Percentiles rank a stretch among this genome's conserved stretches.
Conservation (phyloP, 2,888 invertebrate genomes). For the Cabera pusaria region DNA sequence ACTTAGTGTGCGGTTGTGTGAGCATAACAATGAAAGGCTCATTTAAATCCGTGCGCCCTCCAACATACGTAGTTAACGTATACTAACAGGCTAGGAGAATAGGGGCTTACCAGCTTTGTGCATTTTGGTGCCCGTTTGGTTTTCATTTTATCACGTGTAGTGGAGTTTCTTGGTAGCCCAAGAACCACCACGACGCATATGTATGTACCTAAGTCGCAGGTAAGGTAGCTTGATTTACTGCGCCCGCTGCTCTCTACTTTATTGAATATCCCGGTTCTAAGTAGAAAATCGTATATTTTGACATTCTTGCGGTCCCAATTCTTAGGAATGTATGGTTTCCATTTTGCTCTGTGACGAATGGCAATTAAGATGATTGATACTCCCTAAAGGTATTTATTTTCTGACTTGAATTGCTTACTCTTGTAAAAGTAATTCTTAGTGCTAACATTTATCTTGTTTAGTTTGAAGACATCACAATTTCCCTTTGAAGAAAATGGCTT, state of each 20-base stretch:
- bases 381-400: slow-evolving; percentile 15
- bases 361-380: slow-evolving; percentile 56
- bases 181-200: slow-evolving; percentile 51
- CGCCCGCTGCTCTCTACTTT: slow-evolving; percentile 55
- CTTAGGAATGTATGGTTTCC: slow-evolving; percentile 64
- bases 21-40: slow-evolving; percentile 15
- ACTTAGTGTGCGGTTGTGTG: slow-evolving; percentile 7
- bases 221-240: slow-evolving; percentile 66
- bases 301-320: slow-evolving; percentile 47
- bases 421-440: slow-evolving; percentile 14
- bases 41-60: slow-evolving; percentile 13
- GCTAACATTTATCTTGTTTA: slow-evolving; percentile 17
- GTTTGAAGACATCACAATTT: slow-evolving; percentile 10
- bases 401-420: slow-evolving; percentile 1
- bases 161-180: slow-evolving; percentile 26
- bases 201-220: slow-evolving; percentile 43
- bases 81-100: slow-evolving; percentile 14
- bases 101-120: slow-evolving; percentile 19
- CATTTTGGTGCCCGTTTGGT: slow-evolving; percentile 21
- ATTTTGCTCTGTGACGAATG: slow-evolving; percentile 64
- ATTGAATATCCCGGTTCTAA: slow-evolving; percentile 71
- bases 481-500: slow-evolving; percentile 16
- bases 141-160: slow-evolving; percentile 20
- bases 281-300: slow-evolving; percentile 78
- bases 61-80: slow-evolving; percentile 15